Evolutionary conservation across 2,113 vertebrate genomes (phyloP).

Genomic region (human (Homo sapiens)): DNA sequence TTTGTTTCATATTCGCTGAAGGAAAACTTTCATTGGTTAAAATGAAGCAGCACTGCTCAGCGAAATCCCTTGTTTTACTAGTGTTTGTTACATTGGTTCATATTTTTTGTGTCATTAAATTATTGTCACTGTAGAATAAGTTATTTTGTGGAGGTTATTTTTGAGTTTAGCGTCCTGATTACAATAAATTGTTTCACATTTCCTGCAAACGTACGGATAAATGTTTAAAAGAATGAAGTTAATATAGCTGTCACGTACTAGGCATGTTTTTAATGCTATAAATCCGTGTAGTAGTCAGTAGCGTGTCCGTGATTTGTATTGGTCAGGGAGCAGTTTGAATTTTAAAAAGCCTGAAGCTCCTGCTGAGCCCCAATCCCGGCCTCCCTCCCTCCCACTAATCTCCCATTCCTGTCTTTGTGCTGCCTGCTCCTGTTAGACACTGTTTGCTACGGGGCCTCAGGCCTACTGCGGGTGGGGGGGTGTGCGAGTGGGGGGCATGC

Average conservation of each 20-base stretch:
- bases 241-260: slow-evolving; percentile 88
- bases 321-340: slow-evolving; percentile 89
- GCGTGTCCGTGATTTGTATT: slow-evolving; percentile 87
- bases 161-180: slow-evolving; percentile 54
- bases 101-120: slow-evolving; percentile 51
- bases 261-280: slow-evolving; percentile 87
- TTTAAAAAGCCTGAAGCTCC: slow-evolving; percentile 90
- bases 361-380: slow-evolving; percentile 87
- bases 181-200: slow-evolving; percentile 51
- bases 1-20: slow-evolving; percentile 49
- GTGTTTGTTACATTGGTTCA: slow-evolving; percentile 55
- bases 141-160: slow-evolving; percentile 73
- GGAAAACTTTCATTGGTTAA: slow-evolving; percentile 33
- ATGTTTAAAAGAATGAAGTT: slow-evolving; percentile 83
- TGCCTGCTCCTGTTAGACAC: slow-evolving; percentile 87
- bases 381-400: slow-evolving; percentile 88
- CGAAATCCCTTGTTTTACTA: slow-evolving; percentile 58
- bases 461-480: slow-evolving; percentile 73
- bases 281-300: slow-evolving; percentile 88
- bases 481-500: neutral
- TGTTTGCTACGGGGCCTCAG: slow-evolving; percentile 85
- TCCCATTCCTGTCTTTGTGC: slow-evolving; percentile 90
- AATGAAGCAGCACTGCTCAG: slow-evolving; percentile 29
- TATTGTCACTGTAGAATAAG: slow-evolving; percentile 49
- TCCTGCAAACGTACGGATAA: slow-evolving; percentile 51